Conservation (phyloP, 2,888 invertebrate genomes). For the Sarcophaga caerulescens region DNA sequence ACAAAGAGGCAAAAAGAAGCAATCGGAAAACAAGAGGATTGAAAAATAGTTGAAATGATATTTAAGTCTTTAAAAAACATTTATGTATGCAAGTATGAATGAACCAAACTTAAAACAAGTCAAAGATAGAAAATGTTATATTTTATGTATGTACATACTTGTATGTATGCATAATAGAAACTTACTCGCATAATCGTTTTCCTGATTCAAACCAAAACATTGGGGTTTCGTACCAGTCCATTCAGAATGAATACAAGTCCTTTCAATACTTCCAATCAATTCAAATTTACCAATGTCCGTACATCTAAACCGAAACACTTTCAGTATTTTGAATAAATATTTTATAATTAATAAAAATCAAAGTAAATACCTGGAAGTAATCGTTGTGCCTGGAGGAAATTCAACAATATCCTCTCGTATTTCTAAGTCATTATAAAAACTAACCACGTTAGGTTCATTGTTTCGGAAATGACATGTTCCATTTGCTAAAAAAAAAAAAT, state of each 20-base stretch:
- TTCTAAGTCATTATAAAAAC: slow-evolving; percentile 90
- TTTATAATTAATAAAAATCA: no score
- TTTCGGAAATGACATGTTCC: slow-evolving; percentile 89
- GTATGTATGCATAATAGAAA: slow-evolving; percentile 67
- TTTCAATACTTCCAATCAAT: slow-evolving; percentile 88
- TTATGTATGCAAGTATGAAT: no score
- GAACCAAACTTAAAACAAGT: no score
- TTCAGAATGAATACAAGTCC: slow-evolving; percentile 88
- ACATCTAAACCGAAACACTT: slow-evolving; percentile 82
- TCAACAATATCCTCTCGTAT: slow-evolving; percentile 89
- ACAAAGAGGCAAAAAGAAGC: no score
- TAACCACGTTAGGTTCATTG: slow-evolving; percentile 89
- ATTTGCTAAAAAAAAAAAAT: slow-evolving; percentile 81
- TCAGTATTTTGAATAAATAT: no score
- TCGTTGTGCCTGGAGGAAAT: slow-evolving; percentile 88
- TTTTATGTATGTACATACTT: no score
- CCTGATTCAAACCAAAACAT: slow-evolving; percentile 91
- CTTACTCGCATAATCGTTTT: slow-evolving; percentile 92
- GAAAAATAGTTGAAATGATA: no score
- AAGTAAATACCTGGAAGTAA: slow-evolving; percentile 83
- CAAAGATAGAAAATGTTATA: no score
- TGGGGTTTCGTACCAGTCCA: slow-evolving; percentile 91
- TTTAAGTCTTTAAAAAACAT: no score
- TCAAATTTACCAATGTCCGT: slow-evolving; percentile 93
- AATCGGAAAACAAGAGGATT: no score